A percentile compares a stretch with the other conserved stretches of the same genome.
These are phyloP conservation scores for Festucalex cinctus DNA, from an alignment of 2,113 vertebrate species.

Conservation along the genomic window DNA sequence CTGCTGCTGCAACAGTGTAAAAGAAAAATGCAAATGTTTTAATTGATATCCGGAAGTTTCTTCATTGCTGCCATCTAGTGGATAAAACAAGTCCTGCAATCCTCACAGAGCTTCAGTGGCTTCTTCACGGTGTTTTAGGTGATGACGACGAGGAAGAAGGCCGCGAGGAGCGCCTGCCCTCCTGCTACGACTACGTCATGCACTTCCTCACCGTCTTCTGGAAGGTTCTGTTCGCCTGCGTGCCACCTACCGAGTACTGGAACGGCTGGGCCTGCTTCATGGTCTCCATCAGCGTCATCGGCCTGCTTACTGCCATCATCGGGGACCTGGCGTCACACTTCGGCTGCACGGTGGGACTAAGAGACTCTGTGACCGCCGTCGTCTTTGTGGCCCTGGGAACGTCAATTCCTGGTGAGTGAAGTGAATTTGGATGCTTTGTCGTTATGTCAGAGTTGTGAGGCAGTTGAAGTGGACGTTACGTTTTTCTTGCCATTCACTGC, in stretches of 20 bases:
- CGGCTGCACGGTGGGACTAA: slow-evolving; percentile 88
- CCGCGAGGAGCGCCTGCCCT: slow-evolving; percentile 80
- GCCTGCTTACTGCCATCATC: slow-evolving; percentile 85
- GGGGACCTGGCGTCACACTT: slow-evolving; percentile 90
- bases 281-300: slow-evolving; percentile 83
- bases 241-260: slow-evolving; percentile 90
- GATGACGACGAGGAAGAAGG: slow-evolving; percentile 81
- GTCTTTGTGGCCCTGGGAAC: slow-evolving; percentile 91
- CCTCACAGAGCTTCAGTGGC: neutral
- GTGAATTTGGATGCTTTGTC: neutral
- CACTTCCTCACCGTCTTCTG: slow-evolving; percentile 93
- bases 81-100: neutral
- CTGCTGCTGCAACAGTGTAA: too few species aligned
- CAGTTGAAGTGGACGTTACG: neutral
- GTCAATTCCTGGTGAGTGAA: slow-evolving; percentile 82
- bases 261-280: slow-evolving; percentile 91
- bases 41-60: too few species aligned
- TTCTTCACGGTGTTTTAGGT: slow-evolving; percentile 49
- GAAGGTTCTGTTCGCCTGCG: slow-evolving; percentile 91
- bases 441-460: neutral
- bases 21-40: too few species aligned
- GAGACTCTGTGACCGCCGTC: slow-evolving; percentile 86
- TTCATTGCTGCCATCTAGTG: neutral
- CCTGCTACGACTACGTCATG: slow-evolving; percentile 90
- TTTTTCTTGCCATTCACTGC: neutral